A percentile compares a stretch with the other conserved stretches of the same genome.
Evolutionary conservation across 2,797 vertebrate genomes (phyloP).

Genomic region (Melanotaenia nigrans): DNA sequence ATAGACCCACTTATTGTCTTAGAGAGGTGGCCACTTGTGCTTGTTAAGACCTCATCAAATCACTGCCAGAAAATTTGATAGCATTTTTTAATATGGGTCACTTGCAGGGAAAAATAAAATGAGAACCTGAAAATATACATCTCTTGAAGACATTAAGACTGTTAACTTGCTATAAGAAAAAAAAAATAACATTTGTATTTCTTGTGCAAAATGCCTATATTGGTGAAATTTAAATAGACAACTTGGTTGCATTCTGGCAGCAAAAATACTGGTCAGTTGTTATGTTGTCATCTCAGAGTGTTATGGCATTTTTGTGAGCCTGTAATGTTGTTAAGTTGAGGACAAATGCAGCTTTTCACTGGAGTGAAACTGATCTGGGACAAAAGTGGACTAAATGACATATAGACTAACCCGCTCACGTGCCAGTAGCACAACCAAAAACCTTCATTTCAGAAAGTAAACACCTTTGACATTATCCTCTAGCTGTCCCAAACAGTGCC

Average conservation of each 20-base stretch:
- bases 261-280: background rate
- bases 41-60: conserved; percentile 43
- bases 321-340: background rate
- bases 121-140: conserved; percentile 10
- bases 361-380: background rate
- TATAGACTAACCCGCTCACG: background rate
- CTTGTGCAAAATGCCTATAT: background rate
- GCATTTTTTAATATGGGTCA: conserved; percentile 23
- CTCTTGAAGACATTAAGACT: conserved; percentile 21
- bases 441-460: conserved; percentile 34
- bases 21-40: conserved; percentile 38
- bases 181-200: conserved; percentile 13
- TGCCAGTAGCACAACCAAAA: background rate
- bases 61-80: conserved; percentile 26
- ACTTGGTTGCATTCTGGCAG: no score
- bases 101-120: conserved; percentile 13
- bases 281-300: background rate
- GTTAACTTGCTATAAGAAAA: conserved; percentile 12
- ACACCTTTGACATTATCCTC: conserved; percentile 39
- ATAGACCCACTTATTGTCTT: conserved; percentile 33
- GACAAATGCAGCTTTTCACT: background rate
- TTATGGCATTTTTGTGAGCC: background rate
- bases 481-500: conserved; percentile 23
- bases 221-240: no score
- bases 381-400: conserved; percentile 3